phyloP scores from a whole-genome alignment of 2,113 vertebrate genomes.

The Haemorhous mexicanus region DNA sequence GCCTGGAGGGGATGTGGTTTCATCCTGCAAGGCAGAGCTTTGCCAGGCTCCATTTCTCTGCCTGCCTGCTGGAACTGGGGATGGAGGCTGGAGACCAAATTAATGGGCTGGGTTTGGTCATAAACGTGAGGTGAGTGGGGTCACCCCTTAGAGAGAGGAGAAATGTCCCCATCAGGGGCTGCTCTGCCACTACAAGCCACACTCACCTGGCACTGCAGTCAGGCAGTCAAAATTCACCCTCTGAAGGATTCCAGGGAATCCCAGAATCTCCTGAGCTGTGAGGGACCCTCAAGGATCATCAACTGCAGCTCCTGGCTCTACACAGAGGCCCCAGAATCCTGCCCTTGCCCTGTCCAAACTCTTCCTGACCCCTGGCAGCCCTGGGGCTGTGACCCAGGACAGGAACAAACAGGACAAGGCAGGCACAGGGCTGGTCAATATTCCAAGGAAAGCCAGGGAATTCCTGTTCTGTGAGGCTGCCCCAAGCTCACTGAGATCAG shows the following conservation, averaged over 20 bases:
- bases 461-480: neutral
- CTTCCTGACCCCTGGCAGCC: neutral
- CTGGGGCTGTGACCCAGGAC: neutral
- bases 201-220: neutral
- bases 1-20: neutral
- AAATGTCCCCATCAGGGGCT: neutral
- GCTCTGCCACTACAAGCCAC: neutral
- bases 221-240: neutral
- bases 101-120: neutral
- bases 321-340: neutral
- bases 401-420: neutral
- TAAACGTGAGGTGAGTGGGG: neutral
- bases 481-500: accelerated
- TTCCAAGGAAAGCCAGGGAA: neutral
- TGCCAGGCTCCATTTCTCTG: neutral
- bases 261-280: neutral
- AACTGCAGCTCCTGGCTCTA: neutral
- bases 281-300: neutral
- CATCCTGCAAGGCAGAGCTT: neutral
- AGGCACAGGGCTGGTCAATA: neutral
- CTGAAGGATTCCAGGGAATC: neutral
- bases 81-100: neutral
- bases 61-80: neutral
- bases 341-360: neutral
- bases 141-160: neutral